These are phyloP conservation scores for Sander vitreus DNA, from an alignment of 2,113 vertebrate genomes.

Conservation along the genomic window DNA sequence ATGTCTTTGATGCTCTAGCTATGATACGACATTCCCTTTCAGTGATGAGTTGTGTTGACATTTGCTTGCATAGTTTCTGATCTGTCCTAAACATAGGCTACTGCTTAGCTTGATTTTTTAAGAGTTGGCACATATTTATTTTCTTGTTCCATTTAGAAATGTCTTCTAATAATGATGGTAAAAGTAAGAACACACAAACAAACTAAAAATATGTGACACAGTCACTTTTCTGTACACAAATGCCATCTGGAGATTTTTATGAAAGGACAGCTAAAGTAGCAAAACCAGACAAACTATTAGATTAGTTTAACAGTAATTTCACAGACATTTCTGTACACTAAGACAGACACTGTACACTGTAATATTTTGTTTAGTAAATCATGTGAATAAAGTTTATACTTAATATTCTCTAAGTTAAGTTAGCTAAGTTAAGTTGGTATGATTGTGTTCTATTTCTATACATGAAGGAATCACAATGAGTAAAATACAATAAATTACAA, in stretches of 20 bases:
- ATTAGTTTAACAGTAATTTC: not conserved
- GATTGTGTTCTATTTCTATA: not conserved
- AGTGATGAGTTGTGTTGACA: not conserved
- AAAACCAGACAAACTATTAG: not conserved
- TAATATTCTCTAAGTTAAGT: not conserved
- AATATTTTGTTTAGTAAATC: not conserved
- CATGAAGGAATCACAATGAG: not conserved
- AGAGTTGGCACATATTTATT: too few species aligned
- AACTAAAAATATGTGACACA: not conserved
- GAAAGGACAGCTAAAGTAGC: not conserved
- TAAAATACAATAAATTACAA: not conserved
- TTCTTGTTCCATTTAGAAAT: not conserved
- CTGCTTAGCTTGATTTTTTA: not conserved
- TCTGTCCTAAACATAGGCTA: not conserved
- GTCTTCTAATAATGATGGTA: not conserved
- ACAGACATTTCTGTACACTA: not conserved
- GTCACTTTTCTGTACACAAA: not conserved
- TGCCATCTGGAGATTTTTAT: not conserved
- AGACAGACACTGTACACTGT: not conserved
- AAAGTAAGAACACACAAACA: not conserved
- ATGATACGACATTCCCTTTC: not conserved
- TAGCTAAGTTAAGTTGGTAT: too few species aligned
- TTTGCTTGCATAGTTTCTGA: not conserved
- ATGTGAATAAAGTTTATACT: not conserved
- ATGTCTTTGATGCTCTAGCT: not conserved